These are phyloP conservation scores for Climacteris rufus DNA, from an alignment of 2,113 vertebrate species.

Conservation along the genomic window DNA sequence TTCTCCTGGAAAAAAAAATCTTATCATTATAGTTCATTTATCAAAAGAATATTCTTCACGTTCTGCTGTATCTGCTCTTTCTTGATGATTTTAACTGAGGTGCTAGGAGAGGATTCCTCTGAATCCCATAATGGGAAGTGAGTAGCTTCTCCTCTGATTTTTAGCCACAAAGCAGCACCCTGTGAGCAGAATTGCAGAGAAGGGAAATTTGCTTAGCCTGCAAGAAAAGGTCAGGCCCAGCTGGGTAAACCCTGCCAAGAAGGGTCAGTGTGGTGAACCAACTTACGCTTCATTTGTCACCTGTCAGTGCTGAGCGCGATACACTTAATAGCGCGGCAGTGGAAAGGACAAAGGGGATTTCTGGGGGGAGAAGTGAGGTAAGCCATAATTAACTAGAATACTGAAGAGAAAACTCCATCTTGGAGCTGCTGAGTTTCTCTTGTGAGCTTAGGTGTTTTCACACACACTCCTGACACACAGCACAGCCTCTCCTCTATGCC, in stretches of 20 bases:
- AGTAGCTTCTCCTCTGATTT: neutral
- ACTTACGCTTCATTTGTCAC: conserved; percentile 29
- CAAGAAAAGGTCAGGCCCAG: conserved; percentile 12
- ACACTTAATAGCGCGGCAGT: neutral
- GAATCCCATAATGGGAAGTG: neutral
- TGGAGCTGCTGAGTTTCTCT: neutral
- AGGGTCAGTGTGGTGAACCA: conserved; percentile 33
- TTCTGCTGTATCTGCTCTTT: neutral
- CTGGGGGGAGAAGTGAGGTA: neutral
- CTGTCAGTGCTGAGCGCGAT: neutral
- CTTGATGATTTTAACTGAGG: neutral
- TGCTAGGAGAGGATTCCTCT: neutral
- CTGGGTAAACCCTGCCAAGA: neutral
- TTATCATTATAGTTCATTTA: neutral
- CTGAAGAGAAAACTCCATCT: neutral
- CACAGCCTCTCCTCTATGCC: neutral
- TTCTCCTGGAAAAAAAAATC: neutral
- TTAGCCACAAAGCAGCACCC: neutral
- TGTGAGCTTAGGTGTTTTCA: neutral
- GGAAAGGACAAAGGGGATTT: conserved; percentile 23
- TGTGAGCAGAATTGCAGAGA: neutral
- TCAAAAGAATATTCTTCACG: neutral
- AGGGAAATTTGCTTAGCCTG: conserved; percentile 28
- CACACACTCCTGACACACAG: neutral
- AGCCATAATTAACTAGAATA: neutral